Percentiles rank a stretch among this genome's conserved stretches.
Conservation (phyloP, 1,140 invertebrate genomes). For the Bombus sibiricus region DNA sequence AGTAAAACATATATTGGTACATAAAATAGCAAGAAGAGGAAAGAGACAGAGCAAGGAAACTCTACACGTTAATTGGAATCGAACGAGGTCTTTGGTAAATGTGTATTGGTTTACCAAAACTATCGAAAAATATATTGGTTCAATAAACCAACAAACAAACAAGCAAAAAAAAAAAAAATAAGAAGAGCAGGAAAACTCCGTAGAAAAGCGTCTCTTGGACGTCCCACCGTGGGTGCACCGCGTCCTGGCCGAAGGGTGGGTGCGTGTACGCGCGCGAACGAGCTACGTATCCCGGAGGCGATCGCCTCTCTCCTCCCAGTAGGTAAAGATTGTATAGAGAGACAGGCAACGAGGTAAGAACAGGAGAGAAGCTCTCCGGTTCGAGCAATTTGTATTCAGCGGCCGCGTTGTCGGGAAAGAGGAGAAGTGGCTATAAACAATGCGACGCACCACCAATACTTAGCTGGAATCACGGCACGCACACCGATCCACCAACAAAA, state of each 20-base stretch:
- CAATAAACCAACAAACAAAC: background rate
- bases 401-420: slow-evolving; percentile 73
- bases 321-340: slow-evolving; percentile 34
- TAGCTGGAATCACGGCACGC: slow-evolving; percentile 67
- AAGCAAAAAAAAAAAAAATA: background rate
- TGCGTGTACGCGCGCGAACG: slow-evolving; percentile 50
- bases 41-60: too few relatives aligned
- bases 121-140: background rate
- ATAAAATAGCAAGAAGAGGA: too few relatives aligned
- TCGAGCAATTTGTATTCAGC: slow-evolving; percentile 77
- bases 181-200: background rate
- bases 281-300: slow-evolving; percentile 49
- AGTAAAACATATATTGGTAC: too few relatives aligned
- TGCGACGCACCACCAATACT: slow-evolving; percentile 76
- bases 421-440: slow-evolving; percentile 81
- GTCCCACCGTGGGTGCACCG: slow-evolving; percentile 28
- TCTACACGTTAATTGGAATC: too few relatives aligned
- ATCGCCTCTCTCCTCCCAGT: slow-evolving; percentile 25
- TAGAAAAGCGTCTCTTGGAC: background rate
- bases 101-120: background rate
- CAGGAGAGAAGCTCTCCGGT: slow-evolving; percentile 37
- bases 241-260: slow-evolving; percentile 11
- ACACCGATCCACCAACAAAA: slow-evolving; percentile 11
- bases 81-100: too few relatives aligned
- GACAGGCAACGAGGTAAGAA: background rate